Evolutionary conservation across 2,113 vertebrate genomes (phyloP).

Genomic region (Takifugu flavidus): DNA sequence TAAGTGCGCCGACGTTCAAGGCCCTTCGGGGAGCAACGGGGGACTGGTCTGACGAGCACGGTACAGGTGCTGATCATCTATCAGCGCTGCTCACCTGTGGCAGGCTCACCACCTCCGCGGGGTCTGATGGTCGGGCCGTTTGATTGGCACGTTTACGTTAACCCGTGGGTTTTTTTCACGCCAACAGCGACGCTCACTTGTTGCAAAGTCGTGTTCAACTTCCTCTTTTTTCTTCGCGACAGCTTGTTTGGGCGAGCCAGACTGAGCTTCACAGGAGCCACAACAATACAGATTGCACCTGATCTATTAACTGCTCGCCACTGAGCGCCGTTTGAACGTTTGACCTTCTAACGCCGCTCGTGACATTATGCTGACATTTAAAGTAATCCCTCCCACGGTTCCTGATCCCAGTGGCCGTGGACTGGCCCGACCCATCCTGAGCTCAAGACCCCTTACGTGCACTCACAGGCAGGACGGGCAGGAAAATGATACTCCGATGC

Average conservation of each 20-base stretch:
- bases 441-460: slow-evolving; percentile 31
- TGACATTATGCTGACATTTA: slow-evolving; percentile 78
- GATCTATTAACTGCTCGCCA: slow-evolving; percentile 67
- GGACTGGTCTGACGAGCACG: slow-evolving; percentile 2
- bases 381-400: slow-evolving; percentile 68
- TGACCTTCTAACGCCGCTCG: slow-evolving; percentile 70
- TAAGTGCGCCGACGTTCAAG: too few species aligned
- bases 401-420: slow-evolving; percentile 61
- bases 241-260: slow-evolving; percentile 15
- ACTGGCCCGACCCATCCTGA: slow-evolving; percentile 43
- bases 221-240: too few species aligned
- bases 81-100: slow-evolving; percentile 65
- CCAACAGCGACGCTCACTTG: neutral
- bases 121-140: neutral
- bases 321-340: slow-evolving; percentile 70
- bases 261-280: slow-evolving; percentile 38
- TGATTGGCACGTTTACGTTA: neutral
- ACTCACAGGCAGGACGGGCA: slow-evolving; percentile 14
- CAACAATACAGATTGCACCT: slow-evolving; percentile 61
- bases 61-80: slow-evolving; percentile 18
- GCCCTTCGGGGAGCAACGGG: neutral
- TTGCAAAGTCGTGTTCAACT: neutral
- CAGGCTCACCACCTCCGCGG: slow-evolving; percentile 5
- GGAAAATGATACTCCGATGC: slow-evolving; percentile 17
- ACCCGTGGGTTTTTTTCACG: neutral